Conservation (phyloP, 2,888 invertebrate species). For the Napeogenes inachia region DNA sequence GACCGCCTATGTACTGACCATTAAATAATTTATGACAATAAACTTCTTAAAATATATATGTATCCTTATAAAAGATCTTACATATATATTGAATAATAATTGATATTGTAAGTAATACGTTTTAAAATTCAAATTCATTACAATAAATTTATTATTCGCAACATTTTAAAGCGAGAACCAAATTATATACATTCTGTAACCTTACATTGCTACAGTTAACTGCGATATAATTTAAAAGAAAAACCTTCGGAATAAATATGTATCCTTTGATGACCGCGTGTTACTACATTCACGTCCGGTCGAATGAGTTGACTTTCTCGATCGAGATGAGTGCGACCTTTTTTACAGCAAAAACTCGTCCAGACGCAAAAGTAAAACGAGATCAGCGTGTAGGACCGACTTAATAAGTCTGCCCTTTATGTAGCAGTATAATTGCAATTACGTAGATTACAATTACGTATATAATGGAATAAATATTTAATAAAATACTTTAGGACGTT, state of each 20-base stretch:
- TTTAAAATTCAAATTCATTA: too few relatives aligned
- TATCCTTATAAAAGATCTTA: too few relatives aligned
- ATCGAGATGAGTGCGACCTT: conserved; percentile 50
- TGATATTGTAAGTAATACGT: too few relatives aligned
- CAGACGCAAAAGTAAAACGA: conserved; percentile 48
- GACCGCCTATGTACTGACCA: conserved; percentile 1
- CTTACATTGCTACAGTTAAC: neutral
- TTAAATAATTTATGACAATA: neutral
- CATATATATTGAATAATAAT: too few relatives aligned
- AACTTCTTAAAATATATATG: too few relatives aligned
- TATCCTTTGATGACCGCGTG: conserved; percentile 14
- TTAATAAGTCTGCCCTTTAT: conserved; percentile 13
- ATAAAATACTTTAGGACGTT: neutral
- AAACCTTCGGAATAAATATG: conserved; percentile 20
- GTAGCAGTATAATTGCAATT: conserved; percentile 5
- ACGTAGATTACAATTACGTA: conserved; percentile 6
- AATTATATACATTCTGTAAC: too few relatives aligned
- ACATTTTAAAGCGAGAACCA: too few relatives aligned
- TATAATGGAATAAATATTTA: conserved; percentile 1
- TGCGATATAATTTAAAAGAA: conserved; percentile 18
- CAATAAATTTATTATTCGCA: too few relatives aligned
- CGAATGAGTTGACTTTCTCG: conserved; percentile 55
- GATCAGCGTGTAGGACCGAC: conserved; percentile 36
- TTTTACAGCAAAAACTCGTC: conserved; percentile 58
- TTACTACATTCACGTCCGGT: conserved; percentile 43